These are phyloP conservation scores for Adelphocoris suturalis DNA, from an alignment of 2,888 invertebrate species.

Conservation along the genomic window DNA sequence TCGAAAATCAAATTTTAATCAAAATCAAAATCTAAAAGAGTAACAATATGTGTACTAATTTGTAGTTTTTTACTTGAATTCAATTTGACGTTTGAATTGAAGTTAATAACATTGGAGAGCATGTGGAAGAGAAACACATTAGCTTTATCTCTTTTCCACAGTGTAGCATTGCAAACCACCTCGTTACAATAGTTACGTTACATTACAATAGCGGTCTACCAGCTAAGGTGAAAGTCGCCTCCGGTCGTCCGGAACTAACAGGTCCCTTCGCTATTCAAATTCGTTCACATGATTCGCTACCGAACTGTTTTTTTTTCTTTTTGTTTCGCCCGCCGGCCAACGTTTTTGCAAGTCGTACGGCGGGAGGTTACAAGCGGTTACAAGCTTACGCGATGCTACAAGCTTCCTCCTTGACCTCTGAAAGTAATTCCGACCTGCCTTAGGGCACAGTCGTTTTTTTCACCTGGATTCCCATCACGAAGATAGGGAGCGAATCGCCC, in stretches of 20 bases:
- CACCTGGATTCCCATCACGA: not conserved
- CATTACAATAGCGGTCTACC: too few species aligned
- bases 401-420: not conserved
- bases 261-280: conserved; percentile 12
- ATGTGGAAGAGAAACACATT: too few species aligned
- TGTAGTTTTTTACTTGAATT: too few species aligned
- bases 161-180: too few species aligned
- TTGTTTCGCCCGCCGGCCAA: not conserved
- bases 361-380: not conserved
- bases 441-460: not conserved
- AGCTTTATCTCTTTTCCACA: too few species aligned
- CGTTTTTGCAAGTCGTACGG: not conserved
- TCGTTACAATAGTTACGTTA: too few species aligned
- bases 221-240: not conserved
- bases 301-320: not conserved
- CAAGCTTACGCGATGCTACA: conserved; percentile 8
- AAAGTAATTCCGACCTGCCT: conserved; percentile 3
- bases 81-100: too few species aligned
- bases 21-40: too few species aligned
- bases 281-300: conserved; percentile 19
- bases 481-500: not conserved
- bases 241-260: not conserved
- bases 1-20: too few species aligned
- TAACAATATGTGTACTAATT: too few species aligned
- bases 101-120: too few species aligned